These are phyloP conservation scores for Drosophila neocordata DNA, from an alignment of 1,140 invertebrate genomes.

Conservation along the genomic window DNA sequence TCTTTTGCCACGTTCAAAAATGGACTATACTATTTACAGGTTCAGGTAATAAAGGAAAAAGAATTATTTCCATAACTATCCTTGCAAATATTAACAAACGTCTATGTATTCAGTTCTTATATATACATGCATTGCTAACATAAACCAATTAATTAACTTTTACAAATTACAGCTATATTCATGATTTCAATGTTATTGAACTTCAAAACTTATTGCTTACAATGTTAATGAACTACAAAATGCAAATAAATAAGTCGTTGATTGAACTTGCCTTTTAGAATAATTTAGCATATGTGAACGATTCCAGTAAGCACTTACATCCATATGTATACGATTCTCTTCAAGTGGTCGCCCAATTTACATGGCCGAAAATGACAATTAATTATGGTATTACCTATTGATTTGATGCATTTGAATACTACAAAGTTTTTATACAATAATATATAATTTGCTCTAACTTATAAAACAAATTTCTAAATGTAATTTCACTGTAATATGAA, in stretches of 20 bases:
- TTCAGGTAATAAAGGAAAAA: too few species aligned
- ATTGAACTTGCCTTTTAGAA: slow-evolving; percentile 49
- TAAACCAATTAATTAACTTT: too few species aligned
- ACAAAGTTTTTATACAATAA: not conserved
- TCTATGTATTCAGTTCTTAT: too few species aligned
- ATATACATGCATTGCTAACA: too few species aligned
- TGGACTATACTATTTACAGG: too few species aligned
- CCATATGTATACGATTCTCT: slow-evolving; percentile 12
- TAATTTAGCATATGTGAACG: slow-evolving; percentile 37
- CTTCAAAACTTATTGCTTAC: slow-evolving; percentile 37
- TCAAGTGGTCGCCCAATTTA: not conserved
- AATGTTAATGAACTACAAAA: slow-evolving; percentile 44
- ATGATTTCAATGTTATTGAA: slow-evolving; percentile 49
- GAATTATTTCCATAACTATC: too few species aligned
- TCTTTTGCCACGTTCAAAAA: too few species aligned
- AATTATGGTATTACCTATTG: slow-evolving; percentile 6
- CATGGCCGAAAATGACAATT: slow-evolving; percentile 5
- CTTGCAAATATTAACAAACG: too few species aligned
- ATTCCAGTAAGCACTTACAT: slow-evolving; percentile 14
- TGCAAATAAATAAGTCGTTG: slow-evolving; percentile 49
- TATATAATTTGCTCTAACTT: too few species aligned
- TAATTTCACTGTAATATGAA: too few species aligned
- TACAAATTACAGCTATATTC: slow-evolving; percentile 2
- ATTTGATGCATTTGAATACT: not conserved
- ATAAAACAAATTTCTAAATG: too few species aligned